Percentiles rank a stretch among this genome's conserved stretches.
Conservation (phyloP, 2,113 vertebrate genomes). For the Alectura lathami region DNA sequence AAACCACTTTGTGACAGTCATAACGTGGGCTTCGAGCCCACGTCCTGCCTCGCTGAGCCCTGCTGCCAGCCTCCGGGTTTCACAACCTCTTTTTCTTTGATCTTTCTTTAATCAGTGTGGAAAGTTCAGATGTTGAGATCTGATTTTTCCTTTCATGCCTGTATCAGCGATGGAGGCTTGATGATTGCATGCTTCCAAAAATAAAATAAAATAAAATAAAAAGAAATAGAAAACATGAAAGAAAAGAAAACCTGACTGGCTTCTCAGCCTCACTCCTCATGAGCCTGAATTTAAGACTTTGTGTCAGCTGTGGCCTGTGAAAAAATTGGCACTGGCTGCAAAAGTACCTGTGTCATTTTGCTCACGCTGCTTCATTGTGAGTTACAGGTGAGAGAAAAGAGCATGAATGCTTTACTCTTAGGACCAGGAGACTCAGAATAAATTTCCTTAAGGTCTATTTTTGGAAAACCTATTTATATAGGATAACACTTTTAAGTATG, state of each 20-base stretch:
- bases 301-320: background rate
- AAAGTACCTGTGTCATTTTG: background rate
- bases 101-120: background rate
- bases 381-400: background rate
- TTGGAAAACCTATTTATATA: background rate
- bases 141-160: background rate
- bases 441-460: background rate
- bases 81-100: background rate
- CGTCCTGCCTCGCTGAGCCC: background rate
- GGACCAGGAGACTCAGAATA: background rate
- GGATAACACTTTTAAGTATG: background rate
- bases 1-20: background rate
- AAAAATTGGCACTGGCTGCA: background rate
- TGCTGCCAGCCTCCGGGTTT: background rate
- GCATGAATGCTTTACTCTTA: background rate
- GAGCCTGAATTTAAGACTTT: background rate
- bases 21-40: background rate
- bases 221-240: fast-evolving
- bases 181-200: background rate
- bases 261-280: background rate
- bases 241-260: background rate
- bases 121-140: background rate
- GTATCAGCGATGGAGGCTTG: background rate
- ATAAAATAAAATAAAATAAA: fast-evolving
- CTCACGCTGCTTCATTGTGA: background rate